Percentiles rank a stretch among this genome's conserved stretches.
These are phyloP conservation scores for Penaeus japonicus DNA, from an alignment of 1,140 invertebrate genomes.

Conservation along the genomic window DNA sequence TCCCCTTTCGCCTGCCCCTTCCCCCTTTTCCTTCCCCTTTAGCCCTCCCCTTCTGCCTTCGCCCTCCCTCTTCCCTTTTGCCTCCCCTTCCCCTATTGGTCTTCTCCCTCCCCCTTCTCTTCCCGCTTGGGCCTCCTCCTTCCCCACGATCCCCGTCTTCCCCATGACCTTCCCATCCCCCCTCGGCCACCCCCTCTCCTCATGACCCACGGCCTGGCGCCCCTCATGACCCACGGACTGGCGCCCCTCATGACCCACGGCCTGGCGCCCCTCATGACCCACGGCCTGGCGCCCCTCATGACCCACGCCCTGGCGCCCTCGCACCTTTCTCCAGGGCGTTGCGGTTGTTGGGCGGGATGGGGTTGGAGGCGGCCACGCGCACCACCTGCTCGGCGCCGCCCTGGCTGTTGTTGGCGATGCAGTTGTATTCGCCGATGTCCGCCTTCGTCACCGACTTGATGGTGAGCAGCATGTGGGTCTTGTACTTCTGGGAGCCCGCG, in stretches of 20 bases:
- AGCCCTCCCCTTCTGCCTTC: not conserved
- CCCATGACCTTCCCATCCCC: not conserved
- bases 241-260: not conserved
- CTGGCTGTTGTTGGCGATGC: slow-evolving; percentile 90
- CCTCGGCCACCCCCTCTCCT: not conserved
- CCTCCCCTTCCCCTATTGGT: not conserved
- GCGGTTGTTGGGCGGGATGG: slow-evolving; percentile 32
- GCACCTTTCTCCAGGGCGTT: slow-evolving; percentile 53
- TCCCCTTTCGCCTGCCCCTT: not conserved
- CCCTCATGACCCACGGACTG: too few species aligned
- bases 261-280: not conserved
- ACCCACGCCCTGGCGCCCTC: not conserved
- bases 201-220: not conserved
- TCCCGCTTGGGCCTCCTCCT: not conserved
- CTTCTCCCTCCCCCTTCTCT: not conserved
- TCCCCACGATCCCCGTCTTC: not conserved
- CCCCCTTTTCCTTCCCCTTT: not conserved
- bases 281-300: not conserved
- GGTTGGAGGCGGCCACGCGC: slow-evolving; percentile 56
- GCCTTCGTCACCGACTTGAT: slow-evolving; percentile 78
- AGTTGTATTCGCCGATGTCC: slow-evolving; percentile 90
- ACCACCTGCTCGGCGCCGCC: slow-evolving; percentile 90
- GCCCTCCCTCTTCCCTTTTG: not conserved
- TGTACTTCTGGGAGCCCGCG: slow-evolving; percentile 68
- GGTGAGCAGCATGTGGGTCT: slow-evolving; percentile 84